Evolutionary conservation across 2,113 vertebrate genomes (phyloP), one percentile per base, ranked within the genome.

Genomic region (Rhagologus leucostigma): DNA sequence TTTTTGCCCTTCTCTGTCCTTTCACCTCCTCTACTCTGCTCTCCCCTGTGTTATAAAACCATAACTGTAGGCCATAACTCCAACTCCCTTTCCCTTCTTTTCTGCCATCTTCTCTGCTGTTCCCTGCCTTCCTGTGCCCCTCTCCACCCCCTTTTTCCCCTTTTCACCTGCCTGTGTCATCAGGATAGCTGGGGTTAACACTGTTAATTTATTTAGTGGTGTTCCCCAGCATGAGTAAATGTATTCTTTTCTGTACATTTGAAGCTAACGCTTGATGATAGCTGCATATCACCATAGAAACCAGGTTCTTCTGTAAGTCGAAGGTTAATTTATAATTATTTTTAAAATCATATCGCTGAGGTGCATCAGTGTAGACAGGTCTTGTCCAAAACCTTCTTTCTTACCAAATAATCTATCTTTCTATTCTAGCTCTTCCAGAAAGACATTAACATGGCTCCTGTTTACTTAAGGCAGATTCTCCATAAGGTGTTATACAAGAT

Each of bases 261-360:
- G 80, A 95, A 87, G 52, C 41, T 95, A 95, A 96, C 9, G 11
- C 69, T 68, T 87, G 39, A 76, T 94, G 95, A 89, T 94, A 90
- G 71, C 52, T 97, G 46, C 65, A 87, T 35, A 94, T 97, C 91
- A 79, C 95, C 95, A 95, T 94, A 93, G 96, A 96, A 98, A 98
- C 91, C 53, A 96, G 78, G 53, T 91, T 96, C 85, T 63, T 87
- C 64, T 73, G 46, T 59, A 97, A 96, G 94, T 88, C 87, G 95
- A 95, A 97, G 74, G 87, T 94, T 97, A 95, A 92, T 90, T 91
- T 78, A 84, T 59, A 67, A 91, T 93, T 93, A 37, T 68, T 94
- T 93, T 93, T 11, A 7, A 87, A 92, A 81, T 71, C 5, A 27
- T 64, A 24, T 81, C 27, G 5, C 27, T 87, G 21, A 78, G 84